Percentiles rank a stretch among this genome's conserved stretches.
These are phyloP conservation scores for Phengaris alcon DNA, from an alignment of 2,888 invertebrate species.

Conservation along the genomic window DNA sequence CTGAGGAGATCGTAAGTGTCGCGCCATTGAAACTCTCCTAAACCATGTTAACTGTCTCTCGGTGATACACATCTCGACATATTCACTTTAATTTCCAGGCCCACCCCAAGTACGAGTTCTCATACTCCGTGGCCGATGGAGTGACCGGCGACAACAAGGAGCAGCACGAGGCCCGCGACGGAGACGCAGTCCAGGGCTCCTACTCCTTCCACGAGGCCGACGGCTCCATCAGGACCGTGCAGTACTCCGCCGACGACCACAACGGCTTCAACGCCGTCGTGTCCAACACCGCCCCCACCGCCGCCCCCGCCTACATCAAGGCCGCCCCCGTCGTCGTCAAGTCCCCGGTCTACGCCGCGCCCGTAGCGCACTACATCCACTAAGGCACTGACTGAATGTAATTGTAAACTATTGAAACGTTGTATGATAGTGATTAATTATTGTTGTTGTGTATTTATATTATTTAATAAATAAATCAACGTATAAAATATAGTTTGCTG, in stretches of 20 bases:
- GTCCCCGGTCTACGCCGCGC: conserved; percentile 32
- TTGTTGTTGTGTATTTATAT: not conserved
- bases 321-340: conserved; percentile 35
- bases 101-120: conserved; percentile 65
- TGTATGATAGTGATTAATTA: not conserved
- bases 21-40: not conserved
- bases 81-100: conserved; percentile 41
- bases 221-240: conserved; percentile 71
- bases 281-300: conserved; percentile 57
- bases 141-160: conserved; percentile 76
- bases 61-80: not conserved
- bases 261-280: conserved; percentile 65
- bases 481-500: not conserved
- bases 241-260: conserved; percentile 74
- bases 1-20: conserved; percentile 44
- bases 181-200: conserved; percentile 72
- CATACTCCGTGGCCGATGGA: conserved; percentile 72
- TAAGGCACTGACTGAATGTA: not conserved
- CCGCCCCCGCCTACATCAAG: conserved; percentile 50
- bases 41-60: not conserved
- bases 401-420: not conserved
- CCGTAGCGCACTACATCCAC: conserved; percentile 20
- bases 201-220: conserved; percentile 74
- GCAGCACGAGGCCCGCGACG: conserved; percentile 71
- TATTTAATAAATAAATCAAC: not conserved